These are phyloP conservation scores for Thermophis baileyi DNA, from an alignment of 2,113 vertebrate genomes.

Conservation along the genomic window DNA sequence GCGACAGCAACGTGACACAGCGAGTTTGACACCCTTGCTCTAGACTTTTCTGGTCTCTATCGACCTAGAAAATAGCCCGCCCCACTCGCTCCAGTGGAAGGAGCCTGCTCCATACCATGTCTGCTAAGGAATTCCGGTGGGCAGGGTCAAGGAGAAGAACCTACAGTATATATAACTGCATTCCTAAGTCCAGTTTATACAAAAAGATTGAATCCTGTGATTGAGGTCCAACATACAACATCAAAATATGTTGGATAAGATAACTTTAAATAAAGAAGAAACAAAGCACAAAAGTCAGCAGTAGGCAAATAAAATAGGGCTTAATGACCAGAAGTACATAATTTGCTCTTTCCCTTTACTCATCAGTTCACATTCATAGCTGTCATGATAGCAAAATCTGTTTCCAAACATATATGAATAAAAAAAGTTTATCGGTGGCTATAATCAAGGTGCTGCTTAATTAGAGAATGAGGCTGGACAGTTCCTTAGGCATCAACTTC, in stretches of 20 bases:
- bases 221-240: neutral
- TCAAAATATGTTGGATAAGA: neutral
- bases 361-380: neutral
- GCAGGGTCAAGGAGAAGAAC: neutral
- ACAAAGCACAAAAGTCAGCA: neutral
- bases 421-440: slow-evolving; percentile 66
- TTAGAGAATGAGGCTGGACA: slow-evolving; percentile 76
- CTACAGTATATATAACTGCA: neutral
- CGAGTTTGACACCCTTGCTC: no score
- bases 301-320: neutral
- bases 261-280: neutral
- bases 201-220: neutral
- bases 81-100: neutral
- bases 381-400: neutral
- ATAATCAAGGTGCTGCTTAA: slow-evolving; percentile 77
- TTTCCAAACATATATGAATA: neutral
- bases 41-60: neutral
- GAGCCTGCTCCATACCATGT: neutral
- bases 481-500: slow-evolving; percentile 74
- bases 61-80: neutral
- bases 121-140: neutral
- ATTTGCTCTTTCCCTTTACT: neutral
- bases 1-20: no score
- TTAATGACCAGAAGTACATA: neutral
- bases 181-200: neutral